Evolutionary conservation across 1,140 invertebrate species (phyloP).

Genomic region (Lepidostoma basale): DNA sequence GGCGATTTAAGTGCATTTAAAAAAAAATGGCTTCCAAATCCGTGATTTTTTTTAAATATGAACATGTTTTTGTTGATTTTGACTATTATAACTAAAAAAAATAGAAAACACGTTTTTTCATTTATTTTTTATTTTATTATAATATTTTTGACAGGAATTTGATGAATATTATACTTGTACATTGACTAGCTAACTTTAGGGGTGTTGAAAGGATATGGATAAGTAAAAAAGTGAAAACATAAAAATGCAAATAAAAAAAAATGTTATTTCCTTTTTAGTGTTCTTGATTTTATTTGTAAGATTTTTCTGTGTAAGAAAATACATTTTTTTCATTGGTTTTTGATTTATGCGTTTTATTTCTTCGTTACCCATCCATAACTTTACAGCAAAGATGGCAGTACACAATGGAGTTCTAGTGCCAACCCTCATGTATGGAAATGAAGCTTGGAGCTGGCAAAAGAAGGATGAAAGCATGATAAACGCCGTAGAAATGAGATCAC

Average conservation of each 20-base stretch:
- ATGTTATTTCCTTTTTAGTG: constrained; percentile 19
- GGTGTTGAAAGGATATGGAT: constrained; percentile 17
- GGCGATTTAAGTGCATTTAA: too few species aligned
- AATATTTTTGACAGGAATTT: neutral
- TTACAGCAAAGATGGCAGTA: too few species aligned
- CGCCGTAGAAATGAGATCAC: too few species aligned
- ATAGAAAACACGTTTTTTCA: neutral
- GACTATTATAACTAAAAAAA: neutral
- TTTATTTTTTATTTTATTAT: too few species aligned
- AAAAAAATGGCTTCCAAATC: too few species aligned
- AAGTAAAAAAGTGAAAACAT: neutral
- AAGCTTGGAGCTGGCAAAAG: too few species aligned
- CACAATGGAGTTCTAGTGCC: too few species aligned
- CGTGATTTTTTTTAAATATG: too few species aligned
- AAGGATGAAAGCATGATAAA: too few species aligned
- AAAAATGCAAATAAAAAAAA: constrained; percentile 12
- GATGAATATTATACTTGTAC: neutral
- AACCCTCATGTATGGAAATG: too few species aligned
- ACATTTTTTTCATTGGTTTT: constrained; percentile 29
- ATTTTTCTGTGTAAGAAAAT: constrained; percentile 26
- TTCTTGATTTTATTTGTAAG: constrained; percentile 13
- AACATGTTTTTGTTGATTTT: neutral
- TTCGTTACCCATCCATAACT: too few species aligned
- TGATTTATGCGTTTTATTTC: constrained; percentile 1
- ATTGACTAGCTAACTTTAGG: neutral